These are phyloP conservation scores for Cataglyphis cursor DNA, from an alignment of 2,888 invertebrate species.

Conservation along the genomic window DNA sequence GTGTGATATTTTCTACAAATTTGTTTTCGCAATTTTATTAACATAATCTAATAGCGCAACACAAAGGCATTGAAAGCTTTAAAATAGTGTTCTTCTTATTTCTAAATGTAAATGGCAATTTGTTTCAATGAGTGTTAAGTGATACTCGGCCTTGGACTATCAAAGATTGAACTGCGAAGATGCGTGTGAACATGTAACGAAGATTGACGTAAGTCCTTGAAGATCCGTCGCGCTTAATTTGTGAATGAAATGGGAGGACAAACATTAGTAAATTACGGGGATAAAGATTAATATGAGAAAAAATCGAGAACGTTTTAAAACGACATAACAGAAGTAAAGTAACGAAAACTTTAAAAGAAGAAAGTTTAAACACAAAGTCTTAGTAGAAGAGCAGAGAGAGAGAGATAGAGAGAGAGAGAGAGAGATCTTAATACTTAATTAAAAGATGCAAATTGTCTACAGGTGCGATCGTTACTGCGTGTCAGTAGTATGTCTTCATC, in stretches of 20 bases:
- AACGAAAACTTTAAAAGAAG: neutral
- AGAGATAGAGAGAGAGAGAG: no score
- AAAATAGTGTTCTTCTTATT: constrained; percentile 8
- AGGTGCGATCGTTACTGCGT: neutral
- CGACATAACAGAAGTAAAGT: neutral
- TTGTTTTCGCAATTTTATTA: neutral
- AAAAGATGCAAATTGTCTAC: constrained; percentile 30
- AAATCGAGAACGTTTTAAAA: neutral
- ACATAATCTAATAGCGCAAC: neutral
- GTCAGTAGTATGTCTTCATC: constrained; percentile 6
- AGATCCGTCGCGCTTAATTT: constrained; percentile 3
- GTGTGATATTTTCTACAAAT: neutral
- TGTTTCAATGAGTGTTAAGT: constrained; percentile 47
- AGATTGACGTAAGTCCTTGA: constrained; percentile 23
- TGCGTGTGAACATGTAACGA: constrained; percentile 29
- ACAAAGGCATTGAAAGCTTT: constrained; percentile 18
- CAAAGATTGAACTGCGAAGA: constrained; percentile 23
- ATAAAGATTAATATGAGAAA: constrained; percentile 16
- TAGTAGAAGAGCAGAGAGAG: neutral
- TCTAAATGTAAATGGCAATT: constrained; percentile 39
- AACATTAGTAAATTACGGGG: neutral
- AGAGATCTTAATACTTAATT: constrained; percentile 32
- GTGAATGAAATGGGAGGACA: neutral
- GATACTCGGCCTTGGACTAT: constrained; percentile 36
- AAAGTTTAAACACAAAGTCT: constrained; percentile 7